Evolutionary conservation across 2,888 invertebrate species (phyloP), one percentile per base, ranked within the genome.

Genomic region (Mythimna loreyi): DNA sequence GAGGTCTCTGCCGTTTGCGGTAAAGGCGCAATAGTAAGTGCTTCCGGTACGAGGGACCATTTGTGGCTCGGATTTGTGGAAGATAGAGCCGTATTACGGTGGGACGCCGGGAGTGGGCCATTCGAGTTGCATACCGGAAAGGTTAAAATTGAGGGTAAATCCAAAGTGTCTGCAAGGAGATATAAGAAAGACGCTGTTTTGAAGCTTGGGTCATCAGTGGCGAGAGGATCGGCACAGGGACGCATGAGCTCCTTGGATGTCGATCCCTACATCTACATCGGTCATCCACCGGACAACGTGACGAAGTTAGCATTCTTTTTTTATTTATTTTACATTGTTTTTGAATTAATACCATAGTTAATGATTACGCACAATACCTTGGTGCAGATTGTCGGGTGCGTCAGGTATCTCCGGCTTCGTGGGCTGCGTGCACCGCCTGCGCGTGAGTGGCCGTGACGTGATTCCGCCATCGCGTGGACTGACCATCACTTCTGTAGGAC

Each of bases 351-450:
- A 16, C 9, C 7, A 3, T 19, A 55, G 3, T 3, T 9, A 30
- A 9, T 21, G 0, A 11, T 40, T 61, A 57, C 13, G 61, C 67
- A 56, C 28, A 8, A 30, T 40, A 50, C 36, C 9, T 75, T 68
- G 67, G 52, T 71, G 7, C 94, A 98, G 98, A 89, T 97, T 98
- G 67, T 97, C 97, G 86, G 97, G 98, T 80, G 97, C 97, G 55
- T 97, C 98, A 30, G 97, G 97, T 25, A 96, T 96, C 61, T 96
- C 97, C 66, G 98, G 98, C 16, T 97, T 99, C 84, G 97, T 98
- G 73, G 99, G 99, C 2, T 99, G 99, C 93, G 97, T 99, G 69
- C 97, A 97, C 77, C 97, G 98, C 72, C 95, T 98, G 74, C 96
- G 98, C 80, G 96, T 97, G 59, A 97, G 97, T 80, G 96, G 97